Percentiles rank a stretch among this genome's conserved stretches.
phyloP scores from a whole-genome alignment of 2,797 vertebrate genomes.

The Streptopelia turtur region DNA sequence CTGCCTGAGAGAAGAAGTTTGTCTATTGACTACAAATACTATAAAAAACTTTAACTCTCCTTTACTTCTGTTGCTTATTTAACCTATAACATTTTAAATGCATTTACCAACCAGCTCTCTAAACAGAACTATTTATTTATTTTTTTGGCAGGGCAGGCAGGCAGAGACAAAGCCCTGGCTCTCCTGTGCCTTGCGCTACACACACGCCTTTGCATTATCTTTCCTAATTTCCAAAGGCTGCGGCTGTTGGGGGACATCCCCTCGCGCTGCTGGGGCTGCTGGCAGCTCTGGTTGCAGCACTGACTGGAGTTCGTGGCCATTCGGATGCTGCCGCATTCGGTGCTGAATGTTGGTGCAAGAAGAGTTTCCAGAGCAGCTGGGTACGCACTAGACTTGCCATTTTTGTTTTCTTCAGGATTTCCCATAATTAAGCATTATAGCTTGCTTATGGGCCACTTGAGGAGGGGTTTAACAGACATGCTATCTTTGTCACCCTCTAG shows the following conservation, averaged over 20 bases:
- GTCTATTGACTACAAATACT: neutral
- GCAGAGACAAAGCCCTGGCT: neutral
- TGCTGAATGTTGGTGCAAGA: accelerated
- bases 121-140: neutral
- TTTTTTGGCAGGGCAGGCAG: too few species aligned
- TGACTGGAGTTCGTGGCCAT: neutral
- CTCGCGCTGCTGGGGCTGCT: neutral
- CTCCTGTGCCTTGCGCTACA: neutral
- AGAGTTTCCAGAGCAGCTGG: neutral
- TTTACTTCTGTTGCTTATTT: neutral
- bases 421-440: neutral
- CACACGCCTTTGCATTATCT: neutral
- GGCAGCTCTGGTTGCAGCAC: neutral
- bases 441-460: constrained; percentile 2
- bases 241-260: neutral
- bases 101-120: neutral
- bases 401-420: constrained; percentile 13
- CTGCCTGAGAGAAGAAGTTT: neutral
- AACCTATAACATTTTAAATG: neutral
- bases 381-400: neutral
- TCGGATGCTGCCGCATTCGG: accelerated
- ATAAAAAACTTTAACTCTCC: neutral
- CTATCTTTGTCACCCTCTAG: constrained; percentile 28
- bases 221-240: neutral
- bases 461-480: neutral